Evolutionary conservation across 2,888 invertebrate genomes (phyloP).

Genomic region (Lasius platythorax): DNA sequence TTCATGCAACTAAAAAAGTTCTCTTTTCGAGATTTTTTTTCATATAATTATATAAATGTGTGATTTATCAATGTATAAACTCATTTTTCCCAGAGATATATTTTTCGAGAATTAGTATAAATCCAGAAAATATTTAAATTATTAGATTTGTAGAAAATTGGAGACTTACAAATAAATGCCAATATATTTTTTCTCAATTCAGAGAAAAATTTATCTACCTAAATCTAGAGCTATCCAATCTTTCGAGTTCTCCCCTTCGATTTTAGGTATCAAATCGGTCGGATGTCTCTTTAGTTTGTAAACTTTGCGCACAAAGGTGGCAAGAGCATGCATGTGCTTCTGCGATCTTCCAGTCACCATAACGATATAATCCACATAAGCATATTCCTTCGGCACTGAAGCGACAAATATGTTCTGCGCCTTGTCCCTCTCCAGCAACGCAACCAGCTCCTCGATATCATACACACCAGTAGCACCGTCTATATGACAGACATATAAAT

Average conservation of each 20-base stretch:
- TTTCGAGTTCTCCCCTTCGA: constrained; percentile 92
- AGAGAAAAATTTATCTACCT: constrained; percentile 87
- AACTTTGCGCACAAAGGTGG: constrained; percentile 91
- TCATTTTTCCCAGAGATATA: not conserved
- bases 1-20: not conserved
- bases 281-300: constrained; percentile 91
- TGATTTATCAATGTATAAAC: not conserved
- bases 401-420: constrained; percentile 94
- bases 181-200: not conserved
- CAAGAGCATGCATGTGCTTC: constrained; percentile 91
- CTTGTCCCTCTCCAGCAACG: constrained; percentile 92
- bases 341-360: constrained; percentile 92
- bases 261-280: constrained; percentile 90
- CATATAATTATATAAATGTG: not conserved
- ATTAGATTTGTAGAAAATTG: not conserved
- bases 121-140: not conserved
- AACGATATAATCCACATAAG: constrained; percentile 95
- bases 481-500: constrained; percentile 82
- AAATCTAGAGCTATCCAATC: constrained; percentile 97
- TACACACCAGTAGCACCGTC: constrained; percentile 95
- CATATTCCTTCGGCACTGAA: constrained; percentile 90
- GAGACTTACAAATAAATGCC: not conserved
- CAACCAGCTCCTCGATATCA: constrained; percentile 94
- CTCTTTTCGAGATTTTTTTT: not conserved
- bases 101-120: not conserved